Evolutionary conservation across 1,140 invertebrate species (phyloP), one percentile per base, ranked within the genome.

Genomic region (Homalodisca vitripennis): DNA sequence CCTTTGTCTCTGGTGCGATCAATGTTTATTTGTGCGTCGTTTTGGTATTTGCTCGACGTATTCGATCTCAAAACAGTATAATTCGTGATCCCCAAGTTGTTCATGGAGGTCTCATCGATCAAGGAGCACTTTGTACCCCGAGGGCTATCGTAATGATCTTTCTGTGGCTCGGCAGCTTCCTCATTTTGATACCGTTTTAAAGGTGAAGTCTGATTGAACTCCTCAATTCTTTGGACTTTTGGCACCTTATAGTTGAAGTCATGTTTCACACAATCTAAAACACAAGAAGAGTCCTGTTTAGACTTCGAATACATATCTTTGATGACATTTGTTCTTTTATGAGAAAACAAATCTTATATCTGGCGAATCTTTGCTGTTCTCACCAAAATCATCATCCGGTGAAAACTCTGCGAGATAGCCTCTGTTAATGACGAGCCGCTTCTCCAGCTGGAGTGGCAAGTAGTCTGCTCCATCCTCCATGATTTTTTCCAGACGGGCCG

Each of bases 401-500:
- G 60, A 60, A 20, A 63, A 26, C 24, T 69, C 68, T 1, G 68
- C 65, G n/a, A 86, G 86, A 70, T 89, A 89, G 1, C 83, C 81
- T 67, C 83, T 81, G 80, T 89, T 89, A 55, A 84, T 82, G 57
- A 88, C 84, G 24, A 83, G 82, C 65, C 84, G 79, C 30, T 84
- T 80, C 72, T 85, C 85, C 26, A 89, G 77, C 73, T 91, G 87
- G 13, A 74, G 41, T 34, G 67, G 30, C 51, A 91, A 81, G 73
- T 91, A 92, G 68, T 90, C 88, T 30, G 87, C 84, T 72, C 88
- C 88, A 73, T 89, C 89, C 73, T 88, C 86, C 24, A 92, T 77
- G 80, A 92, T 85, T 68, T 81, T 82, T 72, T 84, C 90, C 82
- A 84, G 92, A 72, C 81, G 82, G 27, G 73, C 81, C 48, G 80